Conservation (phyloP, 2,888 invertebrate genomes). For the Folsomia candida region DNA sequence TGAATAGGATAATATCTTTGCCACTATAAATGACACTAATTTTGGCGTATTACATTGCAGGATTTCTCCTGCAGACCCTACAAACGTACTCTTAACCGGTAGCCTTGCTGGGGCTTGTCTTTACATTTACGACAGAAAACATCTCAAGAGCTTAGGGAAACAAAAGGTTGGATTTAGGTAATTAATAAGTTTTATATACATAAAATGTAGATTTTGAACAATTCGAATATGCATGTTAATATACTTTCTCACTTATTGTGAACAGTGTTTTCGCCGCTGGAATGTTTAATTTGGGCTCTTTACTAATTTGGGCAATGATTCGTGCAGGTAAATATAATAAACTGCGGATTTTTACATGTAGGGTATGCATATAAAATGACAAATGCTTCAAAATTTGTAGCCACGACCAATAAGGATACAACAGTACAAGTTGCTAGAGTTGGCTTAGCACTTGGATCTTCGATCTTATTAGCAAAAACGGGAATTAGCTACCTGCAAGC, state of each 20-base stretch:
- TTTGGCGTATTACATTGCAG: slow-evolving; percentile 4
- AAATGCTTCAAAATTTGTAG: too few relatives aligned
- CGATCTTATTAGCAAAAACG: slow-evolving; percentile 29
- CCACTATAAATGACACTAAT: neutral
- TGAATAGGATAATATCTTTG: too few relatives aligned
- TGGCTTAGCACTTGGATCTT: slow-evolving; percentile 29
- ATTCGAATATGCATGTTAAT: too few relatives aligned
- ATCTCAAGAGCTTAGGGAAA: slow-evolving; percentile 34
- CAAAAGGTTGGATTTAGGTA: slow-evolving; percentile 40
- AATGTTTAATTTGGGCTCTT: slow-evolving; percentile 46
- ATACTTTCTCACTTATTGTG: too few relatives aligned
- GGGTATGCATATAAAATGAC: too few relatives aligned
- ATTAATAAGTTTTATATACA: too few relatives aligned
- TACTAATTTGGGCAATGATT: slow-evolving; percentile 47
- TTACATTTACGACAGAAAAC: slow-evolving; percentile 43
- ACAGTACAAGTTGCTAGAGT: slow-evolving; percentile 28
- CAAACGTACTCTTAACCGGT: slow-evolving; percentile 38
- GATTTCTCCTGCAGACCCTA: slow-evolving; percentile 33
- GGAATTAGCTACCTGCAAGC: slow-evolving; percentile 30
- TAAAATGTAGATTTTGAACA: too few relatives aligned
- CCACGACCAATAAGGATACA: slow-evolving; percentile 22
- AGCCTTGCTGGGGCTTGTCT: slow-evolving; percentile 36
- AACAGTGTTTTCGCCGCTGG: slow-evolving; percentile 41
- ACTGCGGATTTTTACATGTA: too few relatives aligned
- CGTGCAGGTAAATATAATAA: slow-evolving; percentile 31